Percentiles rank a stretch among this genome's conserved stretches.
These are phyloP conservation scores for Pan paniscus DNA, from an alignment of 2,113 vertebrate species.

Conservation along the genomic window DNA sequence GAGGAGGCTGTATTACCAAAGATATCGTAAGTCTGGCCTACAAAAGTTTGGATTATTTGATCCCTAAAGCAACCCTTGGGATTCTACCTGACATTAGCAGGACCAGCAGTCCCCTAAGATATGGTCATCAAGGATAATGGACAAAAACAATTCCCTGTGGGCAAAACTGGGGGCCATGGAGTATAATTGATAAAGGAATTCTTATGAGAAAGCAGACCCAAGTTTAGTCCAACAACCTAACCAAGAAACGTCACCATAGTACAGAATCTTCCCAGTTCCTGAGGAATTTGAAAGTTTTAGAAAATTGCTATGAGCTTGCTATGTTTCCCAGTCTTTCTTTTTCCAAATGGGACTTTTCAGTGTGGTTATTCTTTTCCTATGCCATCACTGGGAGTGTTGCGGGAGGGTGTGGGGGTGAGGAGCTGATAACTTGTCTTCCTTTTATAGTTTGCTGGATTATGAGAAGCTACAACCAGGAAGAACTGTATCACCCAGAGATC, in stretches of 20 bases:
- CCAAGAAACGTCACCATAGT: neutral
- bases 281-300: neutral
- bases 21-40: neutral
- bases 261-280: neutral
- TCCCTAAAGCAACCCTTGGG: neutral
- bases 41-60: neutral
- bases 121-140: neutral
- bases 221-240: neutral
- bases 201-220: neutral
- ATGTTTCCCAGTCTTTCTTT: neutral
- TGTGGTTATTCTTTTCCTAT: neutral
- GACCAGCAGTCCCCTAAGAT: neutral
- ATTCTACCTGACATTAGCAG: neutral
- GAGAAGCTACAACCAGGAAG: neutral
- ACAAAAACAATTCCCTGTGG: neutral
- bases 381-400: neutral
- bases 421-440: neutral
- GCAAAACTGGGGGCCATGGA: neutral
- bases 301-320: neutral
- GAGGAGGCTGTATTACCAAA: constrained; percentile 13
- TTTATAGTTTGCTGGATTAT: neutral
- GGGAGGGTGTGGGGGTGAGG: neutral
- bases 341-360: neutral
- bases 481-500: neutral
- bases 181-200: neutral